Percentiles rank a stretch among this genome's conserved stretches.
Evolutionary conservation across 2,888 invertebrate genomes (phyloP).

Genomic region (Plagodis pulveraria): DNA sequence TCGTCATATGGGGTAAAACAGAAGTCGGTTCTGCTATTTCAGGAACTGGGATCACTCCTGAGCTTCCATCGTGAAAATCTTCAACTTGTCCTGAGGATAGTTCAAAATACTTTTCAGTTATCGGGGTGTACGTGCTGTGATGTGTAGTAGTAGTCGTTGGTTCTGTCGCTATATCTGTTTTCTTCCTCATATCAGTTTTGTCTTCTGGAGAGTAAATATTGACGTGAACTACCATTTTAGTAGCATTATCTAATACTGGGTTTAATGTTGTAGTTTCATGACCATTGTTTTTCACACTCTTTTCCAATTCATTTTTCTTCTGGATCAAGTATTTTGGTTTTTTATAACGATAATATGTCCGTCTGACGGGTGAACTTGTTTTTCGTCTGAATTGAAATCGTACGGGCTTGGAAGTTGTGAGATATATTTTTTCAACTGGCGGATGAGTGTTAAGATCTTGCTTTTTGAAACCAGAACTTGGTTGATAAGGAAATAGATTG

Average conservation of each 20-base stretch:
- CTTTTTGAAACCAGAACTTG: slow-evolving; percentile 45
- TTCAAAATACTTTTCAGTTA: slow-evolving; percentile 51
- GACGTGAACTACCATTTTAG: slow-evolving; percentile 87
- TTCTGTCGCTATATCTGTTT: slow-evolving; percentile 31
- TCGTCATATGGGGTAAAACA: slow-evolving; percentile 42
- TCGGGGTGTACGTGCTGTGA: slow-evolving; percentile 41
- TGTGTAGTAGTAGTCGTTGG: slow-evolving; percentile 38
- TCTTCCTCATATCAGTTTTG: slow-evolving; percentile 33
- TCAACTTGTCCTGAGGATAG: slow-evolving; percentile 64
- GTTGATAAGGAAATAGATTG: slow-evolving; percentile 85
- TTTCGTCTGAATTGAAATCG: slow-evolving; percentile 68
- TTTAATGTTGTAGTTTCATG: slow-evolving; percentile 26
- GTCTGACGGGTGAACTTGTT: slow-evolving; percentile 49
- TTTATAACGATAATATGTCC: slow-evolving; percentile 52
- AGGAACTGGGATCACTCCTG: slow-evolving; percentile 67
- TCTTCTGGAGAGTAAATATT: slow-evolving; percentile 82
- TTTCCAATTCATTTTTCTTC: slow-evolving; percentile 29
- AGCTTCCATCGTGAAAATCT: slow-evolving; percentile 74
- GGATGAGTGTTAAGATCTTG: slow-evolving; percentile 45
- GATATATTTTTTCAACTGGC: slow-evolving; percentile 58
- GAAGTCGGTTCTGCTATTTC: slow-evolving; percentile 37
- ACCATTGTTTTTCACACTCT: slow-evolving; percentile 1
- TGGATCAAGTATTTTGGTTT: slow-evolving; percentile 33
- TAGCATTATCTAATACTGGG: slow-evolving; percentile 46
- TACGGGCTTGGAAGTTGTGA: slow-evolving; percentile 67